Percentiles rank a stretch among this genome's conserved stretches.
phyloP scores from a whole-genome alignment of 2,797 vertebrate genomes.

The Emydoidea blandingii region DNA sequence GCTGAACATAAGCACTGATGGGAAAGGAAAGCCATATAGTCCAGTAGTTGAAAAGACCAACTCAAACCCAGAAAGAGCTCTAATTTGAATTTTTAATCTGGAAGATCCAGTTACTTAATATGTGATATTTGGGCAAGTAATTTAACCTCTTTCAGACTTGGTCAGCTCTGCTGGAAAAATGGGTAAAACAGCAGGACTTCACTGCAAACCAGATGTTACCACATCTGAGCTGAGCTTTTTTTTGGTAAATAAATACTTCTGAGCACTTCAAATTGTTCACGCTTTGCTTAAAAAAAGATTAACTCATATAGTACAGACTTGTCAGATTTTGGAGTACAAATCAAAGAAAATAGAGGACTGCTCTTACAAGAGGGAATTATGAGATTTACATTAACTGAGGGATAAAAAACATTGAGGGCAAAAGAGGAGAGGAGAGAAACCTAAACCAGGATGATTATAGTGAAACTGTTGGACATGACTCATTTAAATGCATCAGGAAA shows the following conservation, averaged over 20 bases:
- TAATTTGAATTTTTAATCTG: constrained; percentile 26
- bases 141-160: constrained; percentile 13
- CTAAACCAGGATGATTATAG: background rate
- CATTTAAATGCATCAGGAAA: background rate
- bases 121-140: constrained; percentile 9
- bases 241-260: background rate
- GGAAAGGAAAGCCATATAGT: background rate
- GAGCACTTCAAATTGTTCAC: background rate
- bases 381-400: background rate
- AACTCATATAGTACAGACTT: background rate
- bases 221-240: background rate
- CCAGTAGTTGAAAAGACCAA: background rate
- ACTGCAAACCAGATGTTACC: background rate
- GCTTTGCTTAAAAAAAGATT: constrained; percentile 9
- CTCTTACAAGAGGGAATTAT: background rate
- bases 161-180: background rate
- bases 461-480: background rate
- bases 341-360: background rate
- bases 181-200: constrained; percentile 13
- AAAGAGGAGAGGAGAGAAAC: background rate
- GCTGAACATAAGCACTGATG: background rate
- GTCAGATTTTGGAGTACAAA: background rate
- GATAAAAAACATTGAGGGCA: background rate
- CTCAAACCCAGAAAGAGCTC: constrained; percentile 5
- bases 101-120: background rate